A percentile compares a stretch with the other conserved stretches of the same genome.
Evolutionary conservation across 2,113 vertebrate species (phyloP).

Genomic region (Paraplagusia blochii): DNA sequence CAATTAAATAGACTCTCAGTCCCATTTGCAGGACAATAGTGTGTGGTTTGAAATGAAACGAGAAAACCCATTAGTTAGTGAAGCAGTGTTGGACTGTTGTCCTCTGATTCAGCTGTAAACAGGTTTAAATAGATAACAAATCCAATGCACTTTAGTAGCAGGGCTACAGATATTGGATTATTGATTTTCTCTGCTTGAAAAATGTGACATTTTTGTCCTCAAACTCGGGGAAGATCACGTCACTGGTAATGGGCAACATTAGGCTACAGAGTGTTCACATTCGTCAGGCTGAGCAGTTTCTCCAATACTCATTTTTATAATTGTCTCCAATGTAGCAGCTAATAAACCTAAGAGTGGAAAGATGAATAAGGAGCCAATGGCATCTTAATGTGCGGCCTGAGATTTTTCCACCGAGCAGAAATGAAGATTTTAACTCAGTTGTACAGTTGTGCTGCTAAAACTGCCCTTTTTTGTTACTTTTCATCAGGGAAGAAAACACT

Average conservation of each 20-base stretch:
- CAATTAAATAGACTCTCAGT: neutral
- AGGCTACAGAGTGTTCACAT: conserved; percentile 7
- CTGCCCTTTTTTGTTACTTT: too few relatives aligned
- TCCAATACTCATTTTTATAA: neutral
- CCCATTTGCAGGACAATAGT: too few relatives aligned
- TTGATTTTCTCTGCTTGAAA: conserved; percentile 2
- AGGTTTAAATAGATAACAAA: neutral
- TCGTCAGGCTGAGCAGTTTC: conserved; percentile 5
- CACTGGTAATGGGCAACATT: conserved; percentile 6
- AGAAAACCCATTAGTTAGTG: conserved; percentile 12
- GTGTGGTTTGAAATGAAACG: conserved; percentile 4
- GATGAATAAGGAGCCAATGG: neutral
- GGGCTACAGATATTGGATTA: neutral
- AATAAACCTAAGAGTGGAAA: neutral
- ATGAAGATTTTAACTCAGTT: neutral
- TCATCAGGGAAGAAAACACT: too few relatives aligned
- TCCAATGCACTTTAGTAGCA: neutral
- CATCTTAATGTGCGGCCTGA: neutral
- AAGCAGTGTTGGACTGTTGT: conserved; percentile 5
- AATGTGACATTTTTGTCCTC: neutral
- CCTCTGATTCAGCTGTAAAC: neutral
- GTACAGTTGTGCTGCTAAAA: too few relatives aligned
- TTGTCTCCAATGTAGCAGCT: neutral
- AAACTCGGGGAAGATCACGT: conserved; percentile 6
- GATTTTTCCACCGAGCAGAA: neutral